Conservation (phyloP, 2,797 vertebrate species). For the Spinibarbus caldwelli region DNA sequence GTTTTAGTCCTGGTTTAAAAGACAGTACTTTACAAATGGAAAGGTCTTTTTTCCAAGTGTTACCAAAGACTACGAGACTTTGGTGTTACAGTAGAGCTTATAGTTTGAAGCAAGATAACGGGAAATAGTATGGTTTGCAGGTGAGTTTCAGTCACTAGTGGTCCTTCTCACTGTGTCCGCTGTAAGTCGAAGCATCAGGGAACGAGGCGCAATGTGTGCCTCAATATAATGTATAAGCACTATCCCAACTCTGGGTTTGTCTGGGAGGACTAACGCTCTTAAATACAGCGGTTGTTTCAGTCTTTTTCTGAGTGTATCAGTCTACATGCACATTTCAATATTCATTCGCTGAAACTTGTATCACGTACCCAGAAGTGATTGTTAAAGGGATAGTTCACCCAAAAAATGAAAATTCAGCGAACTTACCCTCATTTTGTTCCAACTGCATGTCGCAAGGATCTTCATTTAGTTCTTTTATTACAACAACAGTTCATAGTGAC, state of each 20-base stretch:
- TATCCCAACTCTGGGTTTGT: conserved; percentile 59
- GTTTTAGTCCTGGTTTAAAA: background rate
- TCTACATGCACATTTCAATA: conserved; percentile 45
- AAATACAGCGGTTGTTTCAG: conserved; percentile 49
- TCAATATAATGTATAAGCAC: conserved; percentile 58
- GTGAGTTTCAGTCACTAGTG: conserved; percentile 38
- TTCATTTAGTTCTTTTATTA: background rate
- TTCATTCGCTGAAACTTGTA: conserved; percentile 39
- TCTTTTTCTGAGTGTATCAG: conserved; percentile 45
- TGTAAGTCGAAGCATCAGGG: conserved; percentile 77
- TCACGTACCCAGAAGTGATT: conserved; percentile 32
- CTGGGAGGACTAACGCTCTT: conserved; percentile 51
- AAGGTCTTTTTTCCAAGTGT: background rate
- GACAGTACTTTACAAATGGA: conserved; percentile 1
- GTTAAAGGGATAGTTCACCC: background rate
- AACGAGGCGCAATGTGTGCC: conserved; percentile 69
- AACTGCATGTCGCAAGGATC: background rate
- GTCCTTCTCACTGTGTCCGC: conserved; percentile 75
- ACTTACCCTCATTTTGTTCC: background rate
- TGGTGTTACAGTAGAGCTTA: conserved; percentile 35
- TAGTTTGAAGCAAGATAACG: conserved; percentile 30
- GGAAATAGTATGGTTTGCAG: conserved; percentile 28
- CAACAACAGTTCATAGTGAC: background rate
- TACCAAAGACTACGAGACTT: too few species aligned
- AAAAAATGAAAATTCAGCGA: background rate